Evolutionary conservation across 2,797 vertebrate species (phyloP), one percentile per base, ranked within the genome.

Genomic region (Vipera ursinii): DNA sequence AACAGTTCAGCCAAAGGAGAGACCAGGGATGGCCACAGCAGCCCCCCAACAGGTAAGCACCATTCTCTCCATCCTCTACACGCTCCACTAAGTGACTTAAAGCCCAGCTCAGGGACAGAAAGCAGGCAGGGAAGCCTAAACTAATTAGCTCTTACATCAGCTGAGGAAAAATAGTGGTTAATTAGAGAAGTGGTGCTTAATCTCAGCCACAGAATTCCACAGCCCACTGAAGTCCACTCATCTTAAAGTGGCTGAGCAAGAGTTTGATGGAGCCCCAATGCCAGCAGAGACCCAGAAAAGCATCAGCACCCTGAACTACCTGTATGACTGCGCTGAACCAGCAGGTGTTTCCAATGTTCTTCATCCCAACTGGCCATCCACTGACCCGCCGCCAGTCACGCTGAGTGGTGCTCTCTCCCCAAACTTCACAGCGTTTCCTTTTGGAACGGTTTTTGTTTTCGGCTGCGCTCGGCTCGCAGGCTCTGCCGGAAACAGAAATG

Each of bases 311-410:
- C 10, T 14, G 2, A 1, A 24, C 95, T 96, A 99, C 99, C 98
- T 99, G 99, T 97, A 99, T 99, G 93, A 99, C 99, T 3, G 99
- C 99, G n/a, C 99, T 99, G 97, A 99, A 99, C 99, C 99, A 99
- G 96, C 99, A 99, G 0, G 99, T 99, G 94, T 99, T 99, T 28
- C 99, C 99, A 0, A 99, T 98, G 3, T 99, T 99, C 86, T 99
- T 99, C 94, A 99, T 98, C 14, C 99, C 99, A n/a, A 99, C 99
- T 0, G 99, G 99, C 98, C 99, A 99, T 65, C 98, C 98, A 0
- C 98, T 98, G 69, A 94, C 97, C 24, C 99, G 98, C 94, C 98
- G 98, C 98, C 99, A 99, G 94, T 99, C 98, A 6, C 94, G 98
- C 1, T 98, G 98, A 93, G 98, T 98, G 91, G 97, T 97, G 93